Base-by-base conservation (phyloP, 2,797 vertebrate genomes). In the Sebastes kiyomatsui region DNA sequence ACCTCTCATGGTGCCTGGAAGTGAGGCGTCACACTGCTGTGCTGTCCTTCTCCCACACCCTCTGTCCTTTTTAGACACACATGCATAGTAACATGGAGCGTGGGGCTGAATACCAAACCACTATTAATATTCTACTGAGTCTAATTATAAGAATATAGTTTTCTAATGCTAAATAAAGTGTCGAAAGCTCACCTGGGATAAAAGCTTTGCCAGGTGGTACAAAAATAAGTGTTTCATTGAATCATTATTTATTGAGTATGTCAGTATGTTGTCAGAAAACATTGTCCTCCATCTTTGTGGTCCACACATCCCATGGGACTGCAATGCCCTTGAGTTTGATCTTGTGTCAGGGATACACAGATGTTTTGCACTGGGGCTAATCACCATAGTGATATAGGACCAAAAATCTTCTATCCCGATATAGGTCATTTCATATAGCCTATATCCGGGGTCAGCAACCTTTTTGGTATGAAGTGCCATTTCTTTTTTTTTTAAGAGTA, bases 1-100 rank as follows among this genome's bases (percentile, higher is more conserved):
- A 55, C 82, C 84, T 85, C 80, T 81, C 56, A 60, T 86, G 83
- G 84, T 87, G 87, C 69, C 82, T 84, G 84, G 69, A 46, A 65
- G 87, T 65, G 85, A 83, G 72, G 88, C 74, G 64, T 82, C 90
- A 79, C 77, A 72, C 83, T 82, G 61, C 66, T 70, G 60, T 59
- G 55, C 67, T 33, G 85, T 81, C 83, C 83, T 84, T 67, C 67
- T 58, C n/a, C 32, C 33, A 56, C 70, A 66, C 56, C n/a, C 28
- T 83, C 64, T 49, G 73, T 75, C 77, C 77, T 79, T 86, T 46
- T 56, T 9, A 27, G 28, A 33, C 25, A 60, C 49, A 67, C 75
- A 66, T 20, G 6, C 10, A 83, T 65, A 61, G 46, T 70, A 77
- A 60, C 61, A 35, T 16, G 8, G 14, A 38, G 33, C 18, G 20